Conservation (phyloP, 2,113 vertebrate species). For the Brevimyrus niger region DNA sequence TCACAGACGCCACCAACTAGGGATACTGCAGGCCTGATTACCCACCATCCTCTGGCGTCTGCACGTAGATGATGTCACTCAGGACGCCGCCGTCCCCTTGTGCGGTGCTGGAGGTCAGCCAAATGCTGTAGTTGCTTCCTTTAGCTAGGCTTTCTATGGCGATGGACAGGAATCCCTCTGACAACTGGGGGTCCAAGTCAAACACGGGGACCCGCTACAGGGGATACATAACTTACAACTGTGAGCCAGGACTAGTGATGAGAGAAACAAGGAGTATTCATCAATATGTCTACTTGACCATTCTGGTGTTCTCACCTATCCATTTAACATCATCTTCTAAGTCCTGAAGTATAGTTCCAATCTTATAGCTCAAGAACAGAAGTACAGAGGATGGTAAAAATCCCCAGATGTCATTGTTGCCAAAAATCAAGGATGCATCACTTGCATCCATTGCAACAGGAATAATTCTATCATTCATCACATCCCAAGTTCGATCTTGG, state of each 20-base stretch:
- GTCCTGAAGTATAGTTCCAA: neutral
- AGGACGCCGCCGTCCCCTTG: conserved; percentile 76
- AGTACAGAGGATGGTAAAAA: neutral
- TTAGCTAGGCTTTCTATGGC: conserved; percentile 46
- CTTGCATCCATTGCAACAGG: neutral
- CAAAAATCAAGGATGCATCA: neutral
- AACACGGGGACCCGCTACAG: conserved; percentile 44
- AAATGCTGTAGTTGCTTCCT: conserved; percentile 57
- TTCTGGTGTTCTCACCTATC: neutral
- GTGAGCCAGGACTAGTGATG: neutral
- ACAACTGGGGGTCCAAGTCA: conserved; percentile 20
- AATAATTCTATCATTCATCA: neutral
- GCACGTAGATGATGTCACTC: conserved; percentile 65
- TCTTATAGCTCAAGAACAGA: neutral
- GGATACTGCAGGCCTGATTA: conserved; percentile 23
- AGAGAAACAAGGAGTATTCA: neutral
- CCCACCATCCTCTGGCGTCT: conserved; percentile 74
- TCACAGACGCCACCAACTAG: conserved; percentile 36
- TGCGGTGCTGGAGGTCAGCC: conserved; percentile 77
- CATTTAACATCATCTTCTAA: neutral
- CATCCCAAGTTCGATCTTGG: neutral
- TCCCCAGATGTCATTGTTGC: neutral
- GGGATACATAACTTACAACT: neutral
- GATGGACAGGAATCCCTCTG: conserved; percentile 30
- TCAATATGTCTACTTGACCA: neutral